phyloP scores from a whole-genome alignment of 2,888 invertebrate species.

The Pomacea canaliculata region DNA sequence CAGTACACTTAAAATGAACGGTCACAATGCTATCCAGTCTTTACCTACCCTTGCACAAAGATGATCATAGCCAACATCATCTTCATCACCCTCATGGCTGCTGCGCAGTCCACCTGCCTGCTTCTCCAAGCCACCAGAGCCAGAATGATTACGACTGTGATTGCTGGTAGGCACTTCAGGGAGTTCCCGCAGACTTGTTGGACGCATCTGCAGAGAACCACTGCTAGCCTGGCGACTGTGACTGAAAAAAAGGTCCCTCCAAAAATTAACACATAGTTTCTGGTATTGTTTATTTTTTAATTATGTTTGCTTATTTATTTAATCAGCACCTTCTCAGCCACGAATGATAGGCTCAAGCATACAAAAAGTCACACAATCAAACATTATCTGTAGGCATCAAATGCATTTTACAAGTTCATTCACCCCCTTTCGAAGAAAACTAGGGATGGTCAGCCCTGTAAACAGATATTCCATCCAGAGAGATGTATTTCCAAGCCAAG shows the following conservation, averaged over 20 bases:
- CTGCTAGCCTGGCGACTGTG: constrained; percentile 48
- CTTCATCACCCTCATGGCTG: constrained; percentile 10
- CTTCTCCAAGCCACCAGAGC: constrained; percentile 7
- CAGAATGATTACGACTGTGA: constrained; percentile 23
- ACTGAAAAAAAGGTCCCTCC: constrained; percentile 6
- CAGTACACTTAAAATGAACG: no score
- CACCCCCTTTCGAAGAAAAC: no score
- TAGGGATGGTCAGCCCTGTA: no score
- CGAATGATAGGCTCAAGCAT: no score
- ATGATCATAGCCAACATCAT: constrained; percentile 52
- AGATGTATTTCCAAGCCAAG: no score
- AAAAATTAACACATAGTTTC: neutral
- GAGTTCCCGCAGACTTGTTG: constrained; percentile 46
- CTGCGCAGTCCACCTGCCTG: neutral
- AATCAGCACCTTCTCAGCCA: no score
- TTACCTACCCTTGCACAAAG: constrained; percentile 26
- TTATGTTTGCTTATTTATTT: neutral
- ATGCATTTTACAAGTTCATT: no score
- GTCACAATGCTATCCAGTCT: no score
- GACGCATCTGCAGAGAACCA: constrained; percentile 43
- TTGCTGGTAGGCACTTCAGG: constrained; percentile 42
- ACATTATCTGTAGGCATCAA: no score
- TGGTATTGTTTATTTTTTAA: neutral
- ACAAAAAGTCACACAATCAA: no score
- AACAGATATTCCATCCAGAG: no score